Conservation (phyloP, 2,797 vertebrate genomes). For the Eleutherodactylus coqui region DNA sequence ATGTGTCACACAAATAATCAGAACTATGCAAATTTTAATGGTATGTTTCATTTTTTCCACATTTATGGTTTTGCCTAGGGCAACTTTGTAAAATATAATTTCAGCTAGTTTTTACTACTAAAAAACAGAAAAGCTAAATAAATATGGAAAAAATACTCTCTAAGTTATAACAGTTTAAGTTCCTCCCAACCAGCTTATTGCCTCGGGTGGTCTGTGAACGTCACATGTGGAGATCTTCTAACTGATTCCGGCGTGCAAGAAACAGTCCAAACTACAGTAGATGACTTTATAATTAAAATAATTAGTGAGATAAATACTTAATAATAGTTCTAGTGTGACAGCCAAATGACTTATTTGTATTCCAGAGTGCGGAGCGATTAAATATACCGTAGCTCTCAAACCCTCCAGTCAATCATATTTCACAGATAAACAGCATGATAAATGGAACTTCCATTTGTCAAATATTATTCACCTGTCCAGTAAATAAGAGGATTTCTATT, state of each 20-base stretch:
- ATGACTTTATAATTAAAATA: constrained; percentile 37
- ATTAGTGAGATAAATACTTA: constrained; percentile 24
- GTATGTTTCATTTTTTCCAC: background rate
- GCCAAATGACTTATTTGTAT: constrained; percentile 8
- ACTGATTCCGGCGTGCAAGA: background rate
- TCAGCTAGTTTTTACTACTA: background rate
- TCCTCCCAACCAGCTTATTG: background rate
- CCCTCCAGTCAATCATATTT: constrained; percentile 67
- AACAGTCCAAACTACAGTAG: background rate
- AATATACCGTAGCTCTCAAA: background rate
- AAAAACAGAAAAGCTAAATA: background rate
- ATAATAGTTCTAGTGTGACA: background rate
- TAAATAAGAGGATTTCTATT: constrained; percentile 76
- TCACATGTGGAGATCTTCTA: background rate
- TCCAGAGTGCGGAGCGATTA: background rate
- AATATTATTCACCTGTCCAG: constrained; percentile 72
- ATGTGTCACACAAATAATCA: no score
- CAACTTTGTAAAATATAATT: background rate
- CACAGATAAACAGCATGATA: constrained; percentile 70
- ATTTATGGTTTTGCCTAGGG: background rate
- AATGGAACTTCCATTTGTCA: constrained; percentile 69
- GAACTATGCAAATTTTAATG: background rate
- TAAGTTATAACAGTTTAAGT: no score
- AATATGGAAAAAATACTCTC: background rate
- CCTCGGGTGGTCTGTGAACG: background rate